These are phyloP conservation scores for Sorex fumeus DNA, from an alignment of 2,113 vertebrate species.

Conservation along the genomic window DNA sequence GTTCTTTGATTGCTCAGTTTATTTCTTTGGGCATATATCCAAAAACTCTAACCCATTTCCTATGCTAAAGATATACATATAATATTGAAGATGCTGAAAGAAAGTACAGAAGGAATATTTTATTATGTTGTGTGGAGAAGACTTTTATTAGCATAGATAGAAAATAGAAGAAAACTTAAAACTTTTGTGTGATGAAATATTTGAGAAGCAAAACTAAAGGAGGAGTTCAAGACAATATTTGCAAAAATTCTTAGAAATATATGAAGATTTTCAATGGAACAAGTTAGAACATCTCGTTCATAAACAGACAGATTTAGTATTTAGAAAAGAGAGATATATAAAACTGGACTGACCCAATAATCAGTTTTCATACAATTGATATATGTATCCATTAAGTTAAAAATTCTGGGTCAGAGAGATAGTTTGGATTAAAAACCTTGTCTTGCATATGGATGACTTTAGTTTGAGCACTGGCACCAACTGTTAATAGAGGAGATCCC, in stretches of 20 bases:
- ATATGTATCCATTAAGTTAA: not conserved
- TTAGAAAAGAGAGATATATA: not conserved
- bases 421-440: too few species aligned
- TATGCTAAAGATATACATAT: not conserved
- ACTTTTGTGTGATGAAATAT: not conserved
- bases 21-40: not conserved
- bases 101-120: not conserved
- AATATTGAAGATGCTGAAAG: not conserved
- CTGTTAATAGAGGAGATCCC: too few species aligned
- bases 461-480: too few species aligned
- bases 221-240: not conserved
- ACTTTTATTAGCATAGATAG: not conserved
- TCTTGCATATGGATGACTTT: too few species aligned
- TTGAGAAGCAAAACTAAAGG: conserved; percentile 7
- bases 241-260: not conserved
- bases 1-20: not conserved
- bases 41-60: not conserved
- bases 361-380: not conserved
- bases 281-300: not conserved
- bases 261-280: not conserved
- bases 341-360: not conserved
- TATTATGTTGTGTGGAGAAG: not conserved
- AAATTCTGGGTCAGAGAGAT: not conserved
- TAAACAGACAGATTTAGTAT: not conserved
- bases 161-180: conserved; percentile 24